Evolutionary conservation across 2,113 vertebrate species (phyloP), one percentile per base, ranked within the genome.

Genomic region (Cephalopholis sonnerati): DNA sequence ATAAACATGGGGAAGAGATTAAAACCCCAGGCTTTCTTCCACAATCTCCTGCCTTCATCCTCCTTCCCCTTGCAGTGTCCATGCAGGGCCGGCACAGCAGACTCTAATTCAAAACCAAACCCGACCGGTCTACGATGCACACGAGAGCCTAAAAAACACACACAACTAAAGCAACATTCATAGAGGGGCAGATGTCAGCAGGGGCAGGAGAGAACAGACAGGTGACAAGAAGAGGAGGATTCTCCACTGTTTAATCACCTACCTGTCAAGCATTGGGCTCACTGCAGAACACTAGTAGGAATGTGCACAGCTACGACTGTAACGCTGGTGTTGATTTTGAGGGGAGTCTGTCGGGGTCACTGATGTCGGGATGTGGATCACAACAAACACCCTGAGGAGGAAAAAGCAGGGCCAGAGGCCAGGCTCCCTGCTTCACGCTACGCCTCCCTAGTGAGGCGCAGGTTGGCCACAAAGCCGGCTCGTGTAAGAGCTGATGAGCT

Each of bases 1-100:
- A 93, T 94, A 91, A 94, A 92, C 88, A 94, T 59, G 73, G 92
- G 86, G 85, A 92, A 91, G 91, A 91, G 92, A 93, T 93, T 93
- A 93, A 91, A 90, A 94, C 91, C 89, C 90, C 91, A 93, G 92
- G 92, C 87, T 92, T 92, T 93, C 91, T 87, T 88, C 82, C 87
- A 90, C 91, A 90, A 93, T 93, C 92, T 92, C 91, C 81, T 80
- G 87, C 88, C 88, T 93, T 82, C 89, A 91, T 91, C 91, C 91
- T 90, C 85, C 86, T 85, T 89, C 72, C 84, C 77, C 77, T 87
- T 81, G 85, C 86, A 75, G 88, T 83, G 82, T 80, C 68, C 88
- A 73, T 74, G 86, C 89, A 63, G 86, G 85, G 90, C 86, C 64
- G 27, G 82, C 85, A 62, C 88, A 91, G 91, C 81, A 59, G 83